These are phyloP conservation scores for Pipa parva DNA, from an alignment of 2,113 vertebrate genomes.

Conservation along the genomic window DNA sequence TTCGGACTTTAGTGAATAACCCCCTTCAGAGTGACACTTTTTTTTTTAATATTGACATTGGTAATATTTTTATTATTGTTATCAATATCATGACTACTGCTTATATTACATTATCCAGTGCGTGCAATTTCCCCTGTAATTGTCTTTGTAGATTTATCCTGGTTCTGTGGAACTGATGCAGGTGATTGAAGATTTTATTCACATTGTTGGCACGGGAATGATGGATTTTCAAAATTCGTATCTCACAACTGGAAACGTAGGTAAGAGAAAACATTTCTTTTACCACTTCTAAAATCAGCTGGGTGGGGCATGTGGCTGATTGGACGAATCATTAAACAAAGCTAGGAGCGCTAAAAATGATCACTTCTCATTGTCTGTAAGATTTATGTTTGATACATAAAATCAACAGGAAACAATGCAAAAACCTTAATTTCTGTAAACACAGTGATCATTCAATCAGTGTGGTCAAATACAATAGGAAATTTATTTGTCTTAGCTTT, in stretches of 20 bases:
- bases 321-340: not conserved
- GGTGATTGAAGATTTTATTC: slow-evolving; percentile 99
- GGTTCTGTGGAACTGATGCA: slow-evolving; percentile 97
- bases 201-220: slow-evolving; percentile 98
- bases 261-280: slow-evolving; percentile 73
- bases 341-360: not conserved
- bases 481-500: too few species aligned
- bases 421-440: not conserved
- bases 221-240: slow-evolving; percentile 99
- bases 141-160: slow-evolving; percentile 81
- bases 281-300: slow-evolving; percentile 44
- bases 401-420: not conserved
- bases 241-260: slow-evolving; percentile 98
- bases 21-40: not conserved
- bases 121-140: slow-evolving; percentile 20
- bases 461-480: too few species aligned
- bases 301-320: not conserved
- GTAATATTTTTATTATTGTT: not conserved
- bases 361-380: not conserved
- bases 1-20: too few species aligned
- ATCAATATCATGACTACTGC: too few species aligned
- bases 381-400: not conserved
- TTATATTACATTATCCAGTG: not conserved
- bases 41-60: not conserved
- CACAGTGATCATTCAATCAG: too few species aligned